Percentiles rank a stretch among this genome's conserved stretches.
Evolutionary conservation across 2,888 invertebrate species (phyloP).

Genomic region (Nezara viridula): DNA sequence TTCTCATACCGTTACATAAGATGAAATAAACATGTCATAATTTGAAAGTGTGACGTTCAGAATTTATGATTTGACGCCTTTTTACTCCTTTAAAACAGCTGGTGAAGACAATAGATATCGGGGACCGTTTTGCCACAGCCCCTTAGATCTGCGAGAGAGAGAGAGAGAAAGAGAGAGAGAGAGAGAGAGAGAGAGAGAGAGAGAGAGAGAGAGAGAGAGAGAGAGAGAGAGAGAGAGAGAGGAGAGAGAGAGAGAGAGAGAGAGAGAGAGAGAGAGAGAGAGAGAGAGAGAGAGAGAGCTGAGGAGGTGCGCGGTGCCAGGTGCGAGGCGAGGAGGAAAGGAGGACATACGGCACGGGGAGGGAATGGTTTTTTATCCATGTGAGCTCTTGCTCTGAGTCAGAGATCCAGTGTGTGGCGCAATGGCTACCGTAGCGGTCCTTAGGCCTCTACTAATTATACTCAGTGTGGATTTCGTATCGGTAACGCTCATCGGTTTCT

Average conservation of each 20-base stretch:
- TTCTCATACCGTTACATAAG: too few relatives aligned
- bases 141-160: neutral
- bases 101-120: neutral
- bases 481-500: neutral
- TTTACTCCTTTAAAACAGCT: neutral
- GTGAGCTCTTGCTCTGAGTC: constrained; percentile 25
- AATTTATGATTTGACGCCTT: neutral
- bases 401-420: constrained; percentile 3
- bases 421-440: neutral
- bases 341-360: constrained; percentile 31
- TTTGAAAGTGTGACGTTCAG: neutral
- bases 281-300: neutral
- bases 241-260: too few relatives aligned
- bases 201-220: too few relatives aligned
- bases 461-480: neutral
- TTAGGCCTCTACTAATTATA: neutral
- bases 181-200: too few relatives aligned
- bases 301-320: neutral
- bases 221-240: too few relatives aligned
- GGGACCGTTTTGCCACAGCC: neutral
- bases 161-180: too few relatives aligned
- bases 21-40: too few relatives aligned
- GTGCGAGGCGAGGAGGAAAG: neutral
- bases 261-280: too few relatives aligned
- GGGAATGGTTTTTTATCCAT: neutral